phyloP scores from a whole-genome alignment of 2,797 vertebrate species.

The Hydrophis major region DNA sequence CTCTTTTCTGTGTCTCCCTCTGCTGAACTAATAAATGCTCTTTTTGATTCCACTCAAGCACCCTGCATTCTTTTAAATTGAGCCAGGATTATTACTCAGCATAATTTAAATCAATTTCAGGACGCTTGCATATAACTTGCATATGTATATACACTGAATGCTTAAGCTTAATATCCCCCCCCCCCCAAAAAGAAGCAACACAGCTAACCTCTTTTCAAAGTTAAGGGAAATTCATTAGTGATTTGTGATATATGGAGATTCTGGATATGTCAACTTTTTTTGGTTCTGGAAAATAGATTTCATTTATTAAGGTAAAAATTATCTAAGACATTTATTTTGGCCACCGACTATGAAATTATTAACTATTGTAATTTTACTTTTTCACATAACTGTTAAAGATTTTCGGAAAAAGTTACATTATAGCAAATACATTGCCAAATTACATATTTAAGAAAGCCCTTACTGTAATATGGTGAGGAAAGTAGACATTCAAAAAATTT shows the following conservation, averaged over 20 bases:
- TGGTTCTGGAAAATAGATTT: neutral
- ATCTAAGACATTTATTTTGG: neutral
- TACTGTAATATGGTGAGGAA: neutral
- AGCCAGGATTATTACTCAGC: neutral
- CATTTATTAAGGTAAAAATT: neutral
- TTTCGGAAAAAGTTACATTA: neutral
- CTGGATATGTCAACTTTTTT: neutral
- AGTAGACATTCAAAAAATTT: neutral
- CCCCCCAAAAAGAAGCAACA: neutral
- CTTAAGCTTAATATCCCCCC: neutral
- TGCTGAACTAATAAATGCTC: constrained; percentile 31
- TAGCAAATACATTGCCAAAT: neutral
- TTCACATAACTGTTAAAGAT: neutral
- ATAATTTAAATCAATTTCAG: neutral
- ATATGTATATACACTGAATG: neutral
- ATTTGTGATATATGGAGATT: neutral
- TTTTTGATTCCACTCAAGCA: constrained; percentile 9
- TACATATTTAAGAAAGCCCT: neutral
- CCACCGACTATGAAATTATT: neutral
- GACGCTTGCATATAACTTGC: neutral
- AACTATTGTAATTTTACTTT: neutral
- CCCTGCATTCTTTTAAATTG: neutral
- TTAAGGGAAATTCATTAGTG: neutral
- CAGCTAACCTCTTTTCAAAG: neutral
- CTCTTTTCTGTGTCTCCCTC: neutral